A percentile compares a stretch with the other conserved stretches of the same genome.
These are phyloP conservation scores for Pelvicachromis taeniatus DNA, from an alignment of 2,113 vertebrate species.

Conservation along the genomic window DNA sequence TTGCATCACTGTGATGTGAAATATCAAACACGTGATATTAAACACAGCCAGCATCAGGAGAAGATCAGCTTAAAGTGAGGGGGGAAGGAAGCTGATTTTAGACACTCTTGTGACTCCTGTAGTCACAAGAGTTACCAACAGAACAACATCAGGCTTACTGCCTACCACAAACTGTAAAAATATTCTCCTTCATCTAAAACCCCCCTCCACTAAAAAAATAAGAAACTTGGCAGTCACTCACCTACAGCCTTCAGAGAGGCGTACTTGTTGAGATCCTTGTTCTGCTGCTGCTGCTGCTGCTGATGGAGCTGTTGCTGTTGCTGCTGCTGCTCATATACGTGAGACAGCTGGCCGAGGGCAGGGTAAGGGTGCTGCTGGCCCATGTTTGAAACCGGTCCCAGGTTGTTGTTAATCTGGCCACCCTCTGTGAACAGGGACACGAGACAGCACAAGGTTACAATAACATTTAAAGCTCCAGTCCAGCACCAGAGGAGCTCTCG, in stretches of 20 bases:
- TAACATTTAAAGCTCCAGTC: background rate
- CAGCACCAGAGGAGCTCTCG: background rate
- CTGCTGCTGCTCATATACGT: constrained; percentile 91
- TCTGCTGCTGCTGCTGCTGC: constrained; percentile 82
- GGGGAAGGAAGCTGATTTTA: background rate
- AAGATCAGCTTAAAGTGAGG: background rate
- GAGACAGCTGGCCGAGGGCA: constrained; percentile 88
- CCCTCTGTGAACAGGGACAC: constrained; percentile 75
- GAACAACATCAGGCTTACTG: background rate
- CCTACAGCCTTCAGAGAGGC: constrained; percentile 95
- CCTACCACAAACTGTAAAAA: background rate
- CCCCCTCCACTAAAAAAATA: background rate
- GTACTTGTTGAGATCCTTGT: constrained; percentile 95
- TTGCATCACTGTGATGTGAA: accelerated
- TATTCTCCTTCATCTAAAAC: background rate
- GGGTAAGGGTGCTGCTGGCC: constrained; percentile 89
- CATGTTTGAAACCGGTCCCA: constrained; percentile 81
- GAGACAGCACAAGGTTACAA: constrained; percentile 3
- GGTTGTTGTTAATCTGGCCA: constrained; percentile 90
- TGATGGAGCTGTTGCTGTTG: constrained; percentile 77
- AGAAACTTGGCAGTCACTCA: constrained; percentile 69
- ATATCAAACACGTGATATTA: background rate
- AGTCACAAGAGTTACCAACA: background rate
- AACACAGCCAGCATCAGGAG: background rate
- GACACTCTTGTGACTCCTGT: too few species aligned